phyloP scores from a whole-genome alignment of 2,797 vertebrate genomes.

The Mormyrops attenuatus region DNA sequence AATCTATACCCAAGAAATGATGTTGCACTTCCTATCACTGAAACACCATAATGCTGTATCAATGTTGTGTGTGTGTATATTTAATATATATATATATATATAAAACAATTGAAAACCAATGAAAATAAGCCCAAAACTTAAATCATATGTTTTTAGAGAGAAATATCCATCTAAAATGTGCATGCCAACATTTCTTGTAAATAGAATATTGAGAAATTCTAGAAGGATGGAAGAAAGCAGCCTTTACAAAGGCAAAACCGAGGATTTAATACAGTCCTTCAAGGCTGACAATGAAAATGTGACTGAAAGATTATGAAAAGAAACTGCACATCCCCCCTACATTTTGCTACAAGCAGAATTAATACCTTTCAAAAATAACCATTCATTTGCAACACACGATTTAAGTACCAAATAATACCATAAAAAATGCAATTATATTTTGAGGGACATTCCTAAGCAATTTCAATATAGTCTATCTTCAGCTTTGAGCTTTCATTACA shows the following conservation, averaged over 20 bases:
- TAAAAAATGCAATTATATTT: not conserved
- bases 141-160: not conserved
- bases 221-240: not conserved
- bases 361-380: slow-evolving; percentile 4
- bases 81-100: not conserved
- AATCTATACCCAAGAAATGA: slow-evolving; percentile 6
- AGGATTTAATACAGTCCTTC: not conserved
- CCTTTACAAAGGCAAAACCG: not conserved
- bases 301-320: not conserved
- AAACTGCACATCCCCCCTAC: not conserved
- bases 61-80: not conserved
- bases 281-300: not conserved
- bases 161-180: not conserved
- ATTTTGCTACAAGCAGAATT: not conserved
- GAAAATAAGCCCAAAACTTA: not conserved
- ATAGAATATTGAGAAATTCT: not conserved
- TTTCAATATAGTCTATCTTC: not conserved
- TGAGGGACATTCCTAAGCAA: not conserved
- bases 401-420: not conserved
- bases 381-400: not conserved
- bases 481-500: not conserved
- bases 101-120: not conserved
- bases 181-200: not conserved
- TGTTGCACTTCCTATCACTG: not conserved
- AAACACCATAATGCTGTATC: not conserved